Base-by-base conservation (phyloP, 2,113 vertebrate species). In the Rhea pennata region DNA sequence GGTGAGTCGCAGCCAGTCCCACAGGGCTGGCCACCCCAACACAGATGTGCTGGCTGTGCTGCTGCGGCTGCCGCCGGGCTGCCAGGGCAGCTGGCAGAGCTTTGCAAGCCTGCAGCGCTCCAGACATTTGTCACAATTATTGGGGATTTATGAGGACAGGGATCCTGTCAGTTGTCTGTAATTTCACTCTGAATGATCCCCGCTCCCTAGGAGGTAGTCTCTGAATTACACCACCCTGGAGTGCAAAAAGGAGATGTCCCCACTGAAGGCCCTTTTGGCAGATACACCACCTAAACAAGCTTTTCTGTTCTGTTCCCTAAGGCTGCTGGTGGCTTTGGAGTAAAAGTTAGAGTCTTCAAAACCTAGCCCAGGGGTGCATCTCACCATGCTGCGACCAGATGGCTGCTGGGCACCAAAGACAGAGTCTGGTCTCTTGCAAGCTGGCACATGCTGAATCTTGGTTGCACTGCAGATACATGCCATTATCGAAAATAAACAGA, bases 121-220 rank as follows among this genome's bases (percentile, higher is more conserved):
- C 91, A 78, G 53, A 53, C 46, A 51, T 92, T 86, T 79, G 88
- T 83, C 87, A 86, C 88, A 79, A 83, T 95, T 93, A 81, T 46
- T 84, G 71, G 66, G 66, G 87, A 96, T 96, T 95, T 94, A 93
- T 10, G 21, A 90, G 76, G 84, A 95, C 66, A 58, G 23, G 71
- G 65, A 90, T 88, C 1, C 9, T 89, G 67, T 53, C 72, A 64
- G 80, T 51, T 65, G 54, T 50, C 65, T 81, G 71, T 72, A 90
- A 84, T 89, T 90, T 91, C 88, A 58, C 81, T 78, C 59, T 59
- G 62, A 90, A 77, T 70, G 58, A 90, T 75, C 62, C 13, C 71
- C 26, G 85, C 85, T 84, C 91, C 0, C 13, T 1, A 80, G 82
- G 86, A 8, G 1, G 80, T 26, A 83, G 53, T 24, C 48, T 90